Percentiles rank a stretch among this genome's conserved stretches.
phyloP scores from a whole-genome alignment of 92 coral and sea anemone species.

The Meandrina meandrites region DNA sequence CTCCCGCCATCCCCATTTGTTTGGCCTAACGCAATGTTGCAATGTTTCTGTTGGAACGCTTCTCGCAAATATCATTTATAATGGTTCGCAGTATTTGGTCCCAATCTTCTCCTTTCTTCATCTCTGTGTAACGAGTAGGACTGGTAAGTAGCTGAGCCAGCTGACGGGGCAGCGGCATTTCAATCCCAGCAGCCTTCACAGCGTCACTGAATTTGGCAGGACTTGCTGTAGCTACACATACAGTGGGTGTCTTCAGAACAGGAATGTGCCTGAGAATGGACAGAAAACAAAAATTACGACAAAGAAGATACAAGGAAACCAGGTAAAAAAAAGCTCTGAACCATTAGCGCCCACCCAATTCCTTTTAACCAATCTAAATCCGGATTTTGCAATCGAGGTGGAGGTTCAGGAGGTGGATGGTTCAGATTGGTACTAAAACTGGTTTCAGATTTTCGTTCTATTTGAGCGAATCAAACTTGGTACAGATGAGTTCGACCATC shows the following conservation, averaged over 20 bases:
- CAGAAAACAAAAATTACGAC: too few species aligned
- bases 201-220: constrained; percentile 89
- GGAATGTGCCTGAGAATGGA: constrained; percentile 22
- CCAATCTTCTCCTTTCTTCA: constrained; percentile 87
- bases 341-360: too few species aligned
- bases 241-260: constrained; percentile 35
- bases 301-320: too few species aligned
- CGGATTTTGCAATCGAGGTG: too few species aligned
- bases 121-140: constrained; percentile 65
- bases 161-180: constrained; percentile 59
- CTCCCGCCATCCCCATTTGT: background rate
- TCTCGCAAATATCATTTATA: constrained; percentile 25
- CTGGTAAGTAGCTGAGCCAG: constrained; percentile 53
- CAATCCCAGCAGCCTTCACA: constrained; percentile 75
- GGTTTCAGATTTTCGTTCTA: too few species aligned
- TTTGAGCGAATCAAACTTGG: too few species aligned
- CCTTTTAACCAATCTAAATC: too few species aligned
- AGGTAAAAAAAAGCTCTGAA: too few species aligned
- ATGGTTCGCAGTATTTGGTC: constrained; percentile 59
- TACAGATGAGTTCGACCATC: too few species aligned
- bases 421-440: too few species aligned
- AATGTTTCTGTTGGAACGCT: background rate
- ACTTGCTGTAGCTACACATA: constrained; percentile 86
- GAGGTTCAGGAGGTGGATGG: too few species aligned
- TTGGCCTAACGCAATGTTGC: background rate